These are phyloP conservation scores for Marmota flaviventris DNA, from an alignment of 2,113 vertebrate genomes.

Conservation along the genomic window DNA sequence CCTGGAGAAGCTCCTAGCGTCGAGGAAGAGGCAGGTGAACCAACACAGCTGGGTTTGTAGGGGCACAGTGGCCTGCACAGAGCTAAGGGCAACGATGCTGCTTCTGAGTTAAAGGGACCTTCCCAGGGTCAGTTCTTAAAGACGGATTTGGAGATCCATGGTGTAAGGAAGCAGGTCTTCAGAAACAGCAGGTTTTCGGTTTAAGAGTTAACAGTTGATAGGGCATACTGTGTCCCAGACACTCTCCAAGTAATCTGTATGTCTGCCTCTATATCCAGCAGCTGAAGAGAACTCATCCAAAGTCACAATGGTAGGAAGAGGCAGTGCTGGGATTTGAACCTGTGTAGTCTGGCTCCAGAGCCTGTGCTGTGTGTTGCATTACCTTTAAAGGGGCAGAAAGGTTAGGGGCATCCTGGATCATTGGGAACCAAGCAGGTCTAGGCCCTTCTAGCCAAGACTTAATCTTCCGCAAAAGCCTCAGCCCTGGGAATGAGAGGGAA, in stretches of 20 bases:
- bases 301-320: background rate
- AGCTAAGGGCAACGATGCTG: background rate
- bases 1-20: background rate
- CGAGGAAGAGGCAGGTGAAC: background rate
- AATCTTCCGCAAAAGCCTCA: background rate
- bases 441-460: background rate
- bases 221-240: background rate
- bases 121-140: background rate
- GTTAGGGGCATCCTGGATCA: background rate
- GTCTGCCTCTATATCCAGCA: background rate
- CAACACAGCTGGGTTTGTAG: background rate
- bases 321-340: too few relatives aligned
- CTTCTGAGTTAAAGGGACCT: background rate
- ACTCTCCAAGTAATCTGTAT: background rate
- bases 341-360: background rate
- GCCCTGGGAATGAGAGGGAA: background rate
- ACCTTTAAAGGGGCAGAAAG: background rate
- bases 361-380: too few relatives aligned
- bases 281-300: background rate
- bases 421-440: background rate
- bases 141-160: background rate
- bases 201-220: background rate
- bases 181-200: background rate
- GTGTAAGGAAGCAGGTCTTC: background rate
- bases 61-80: rapidly evolving